Evolutionary conservation across 2,797 vertebrate genomes (phyloP), one percentile per base, ranked within the genome.

Genomic region (Sparus aurata): DNA sequence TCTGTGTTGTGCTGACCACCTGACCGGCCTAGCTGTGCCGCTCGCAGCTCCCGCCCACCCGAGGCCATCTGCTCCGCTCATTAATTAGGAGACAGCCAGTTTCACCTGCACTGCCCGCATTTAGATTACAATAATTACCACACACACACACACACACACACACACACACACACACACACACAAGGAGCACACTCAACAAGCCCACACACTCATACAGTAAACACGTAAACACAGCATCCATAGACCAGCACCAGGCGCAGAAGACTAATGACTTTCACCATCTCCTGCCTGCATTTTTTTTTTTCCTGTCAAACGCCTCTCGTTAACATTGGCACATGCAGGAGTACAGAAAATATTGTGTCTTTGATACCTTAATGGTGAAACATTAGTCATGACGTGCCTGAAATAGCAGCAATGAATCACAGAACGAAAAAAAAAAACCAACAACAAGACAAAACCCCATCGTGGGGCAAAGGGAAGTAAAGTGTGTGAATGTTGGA

Each of bases 121-220:
- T 95, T 94, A 93, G 93, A 94, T 95, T 93, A 94, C 94, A 93
- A 94, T 95, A 95, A 95, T 95, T 93, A 95, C 91, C 92, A 86
- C 90, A 80, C 85, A 75, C 78, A 54, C 83, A 78, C 78, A 80
- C 69, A 70, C 27, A 4, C 34, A 34, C 34, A 34, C 7, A 6
- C 92, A 86, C 90, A 80, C 85, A 75, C 78, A 54, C 83, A 78
- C 78, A 80, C 69, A 70, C 27, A 4, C 34, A 34, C 34, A 34
- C 7, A 6, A 7, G 34, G 34, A 79, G 62, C 68, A 55, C 65
- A 74, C 79, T 73, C 80, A 85, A 63, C 73, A 55, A 80, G 77
- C 85, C 73, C 82, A 87, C 88, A 80, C 85, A 85, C 69, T 85
- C 69, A 12, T 73, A 80, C 74, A 58, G 73, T 73, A 87, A 83